Base-by-base conservation (phyloP, 2,113 vertebrate genomes). In the Peromyscus polionotus region DNA sequence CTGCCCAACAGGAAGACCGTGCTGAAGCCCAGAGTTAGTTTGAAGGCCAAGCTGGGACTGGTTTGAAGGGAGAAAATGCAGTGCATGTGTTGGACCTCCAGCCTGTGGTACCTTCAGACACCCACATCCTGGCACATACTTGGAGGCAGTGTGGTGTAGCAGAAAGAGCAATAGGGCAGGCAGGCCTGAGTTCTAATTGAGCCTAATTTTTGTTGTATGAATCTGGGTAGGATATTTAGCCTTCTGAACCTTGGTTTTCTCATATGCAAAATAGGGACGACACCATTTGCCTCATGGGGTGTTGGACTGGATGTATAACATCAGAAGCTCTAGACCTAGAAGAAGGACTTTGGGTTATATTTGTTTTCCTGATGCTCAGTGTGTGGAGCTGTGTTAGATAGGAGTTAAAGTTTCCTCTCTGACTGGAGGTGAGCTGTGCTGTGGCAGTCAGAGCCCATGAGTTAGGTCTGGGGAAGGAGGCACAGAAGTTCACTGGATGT, bases 1-100 rank as follows among this genome's bases (percentile, higher is more conserved):
- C 65, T 97, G 97, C 93, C 95, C 0, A 0, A 51, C 72, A 96
- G 95, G 79, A 98, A 98, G 98, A 93, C 85, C 0, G 92, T 90
- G 94, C 61, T 92, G 90, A 87, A 48, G 77, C 94, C 93, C 76
- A 94, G 91, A 87, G 86, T 95, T 45, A 73, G 73, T 57, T 4
- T 33, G 86, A 95, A 86, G 48, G 88, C n/a, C 80, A 85, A 51
- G 33, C 85, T 85, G 75, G 42, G 51, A 61, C 65, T 84, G 3
- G 54, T 73, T 79, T 88, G 45, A 63, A 42, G 39, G 67, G 93
- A 75, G 89, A 79, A 93, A 84, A 77, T 16, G 31, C 68, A 79
- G 3, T 3, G 26, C 68, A 7, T 54, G 6, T 76, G 8, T 39
- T 33, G 13, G 65, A 24, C 73, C 84, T 87, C 67, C 91, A 75